Percentiles rank a stretch among this genome's conserved stretches.
phyloP scores from a whole-genome alignment of 2,797 vertebrate species.

The Setipinna tenuifilis region DNA sequence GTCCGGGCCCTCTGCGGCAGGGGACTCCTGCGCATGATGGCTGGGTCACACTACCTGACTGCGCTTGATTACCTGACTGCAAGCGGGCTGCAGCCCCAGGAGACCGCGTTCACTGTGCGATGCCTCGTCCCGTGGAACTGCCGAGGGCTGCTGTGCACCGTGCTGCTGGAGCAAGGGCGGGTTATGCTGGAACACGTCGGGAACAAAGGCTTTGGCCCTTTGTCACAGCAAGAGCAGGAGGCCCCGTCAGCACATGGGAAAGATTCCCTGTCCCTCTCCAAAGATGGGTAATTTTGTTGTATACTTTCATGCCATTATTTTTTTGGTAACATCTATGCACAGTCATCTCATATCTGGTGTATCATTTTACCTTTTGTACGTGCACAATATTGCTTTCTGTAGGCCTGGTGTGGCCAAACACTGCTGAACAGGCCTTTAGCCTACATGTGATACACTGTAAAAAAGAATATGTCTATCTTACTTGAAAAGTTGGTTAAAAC shows the following conservation, averaged over 20 bases:
- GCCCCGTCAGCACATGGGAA: constrained; percentile 48
- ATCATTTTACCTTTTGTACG: too few relatives aligned
- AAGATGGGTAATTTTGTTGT: constrained; percentile 72
- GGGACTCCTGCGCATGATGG: constrained; percentile 85
- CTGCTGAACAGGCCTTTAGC: background rate
- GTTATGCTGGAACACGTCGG: constrained; percentile 78
- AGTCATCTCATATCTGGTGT: too few relatives aligned
- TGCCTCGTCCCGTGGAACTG: constrained; percentile 94
- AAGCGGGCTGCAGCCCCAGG: constrained; percentile 82
- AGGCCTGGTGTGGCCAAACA: background rate
- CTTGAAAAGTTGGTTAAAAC: too few relatives aligned
- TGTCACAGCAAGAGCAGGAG: constrained; percentile 46
- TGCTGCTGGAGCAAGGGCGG: constrained; percentile 89
- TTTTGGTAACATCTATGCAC: too few relatives aligned
- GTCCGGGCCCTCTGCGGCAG: constrained; percentile 91
- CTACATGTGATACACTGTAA: too few relatives aligned
- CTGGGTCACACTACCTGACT: constrained; percentile 80
- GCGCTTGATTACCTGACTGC: constrained; percentile 93
- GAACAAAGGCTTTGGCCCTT: constrained; percentile 39
- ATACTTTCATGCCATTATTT: too few relatives aligned
- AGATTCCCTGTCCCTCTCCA: constrained; percentile 48
- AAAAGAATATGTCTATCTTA: too few relatives aligned
- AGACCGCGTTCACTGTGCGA: constrained; percentile 83
- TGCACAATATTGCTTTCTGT: background rate
- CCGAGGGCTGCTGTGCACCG: constrained; percentile 84